Conservation (phyloP, 2,888 invertebrate genomes). For the Cephus rjabovi region DNA sequence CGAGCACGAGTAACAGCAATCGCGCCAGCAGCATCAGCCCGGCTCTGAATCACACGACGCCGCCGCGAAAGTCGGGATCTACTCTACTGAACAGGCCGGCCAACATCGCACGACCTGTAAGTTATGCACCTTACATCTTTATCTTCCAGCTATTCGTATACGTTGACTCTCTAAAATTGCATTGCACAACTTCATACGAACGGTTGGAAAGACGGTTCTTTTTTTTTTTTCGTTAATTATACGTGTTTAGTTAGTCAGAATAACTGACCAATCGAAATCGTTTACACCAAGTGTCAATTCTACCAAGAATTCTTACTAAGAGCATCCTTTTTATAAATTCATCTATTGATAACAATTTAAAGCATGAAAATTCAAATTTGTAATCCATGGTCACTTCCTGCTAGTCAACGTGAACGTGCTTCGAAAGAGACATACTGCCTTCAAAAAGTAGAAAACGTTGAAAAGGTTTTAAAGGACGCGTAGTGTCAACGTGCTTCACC, state of each 20-base stretch:
- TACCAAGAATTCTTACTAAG: neutral
- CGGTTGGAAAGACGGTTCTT: neutral
- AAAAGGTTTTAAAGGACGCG: neutral
- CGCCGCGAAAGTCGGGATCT: constrained; percentile 70
- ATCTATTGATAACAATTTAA: neutral
- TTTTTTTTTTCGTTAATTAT: neutral
- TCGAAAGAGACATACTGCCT: neutral
- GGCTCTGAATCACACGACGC: constrained; percentile 67
- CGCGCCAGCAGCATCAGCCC: constrained; percentile 68
- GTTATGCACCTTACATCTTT: constrained; percentile 54
- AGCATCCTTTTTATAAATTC: neutral
- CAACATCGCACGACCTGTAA: constrained; percentile 77
- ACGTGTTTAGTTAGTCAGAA: neutral
- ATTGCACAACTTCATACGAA: neutral
- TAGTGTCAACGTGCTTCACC: neutral
- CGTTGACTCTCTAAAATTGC: neutral
- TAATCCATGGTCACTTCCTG: neutral
- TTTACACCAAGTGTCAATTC: neutral
- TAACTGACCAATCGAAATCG: neutral
- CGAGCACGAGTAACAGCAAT: constrained; percentile 65
- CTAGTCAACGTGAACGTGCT: neutral
- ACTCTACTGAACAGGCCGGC: constrained; percentile 76
- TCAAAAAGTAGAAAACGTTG: neutral
- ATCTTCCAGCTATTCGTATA: neutral
- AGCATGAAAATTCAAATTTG: too few relatives aligned